Conservation (phyloP, 2,113 vertebrate genomes). For the Rhadina sibilatrix region DNA sequence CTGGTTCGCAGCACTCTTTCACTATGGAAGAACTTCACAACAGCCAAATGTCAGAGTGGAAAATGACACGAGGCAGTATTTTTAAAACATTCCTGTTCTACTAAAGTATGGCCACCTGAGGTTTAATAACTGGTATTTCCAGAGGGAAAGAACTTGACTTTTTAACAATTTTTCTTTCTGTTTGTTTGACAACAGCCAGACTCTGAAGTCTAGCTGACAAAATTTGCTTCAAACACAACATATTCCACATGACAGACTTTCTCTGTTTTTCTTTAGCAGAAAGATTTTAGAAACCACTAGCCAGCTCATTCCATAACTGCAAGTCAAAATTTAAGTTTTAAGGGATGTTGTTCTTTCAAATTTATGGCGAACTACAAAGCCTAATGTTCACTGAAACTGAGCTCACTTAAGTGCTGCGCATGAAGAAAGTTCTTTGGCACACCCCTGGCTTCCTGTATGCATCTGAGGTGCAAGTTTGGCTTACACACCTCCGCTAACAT, state of each 20-base stretch:
- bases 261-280: not conserved
- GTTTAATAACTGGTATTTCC: not conserved
- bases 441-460: not conserved
- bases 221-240: not conserved
- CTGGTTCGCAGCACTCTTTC: conserved; percentile 87
- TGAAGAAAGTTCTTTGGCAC: not conserved
- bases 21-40: conserved; percentile 85
- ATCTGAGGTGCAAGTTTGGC: not conserved
- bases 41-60: not conserved
- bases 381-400: not conserved
- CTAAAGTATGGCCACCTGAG: not conserved
- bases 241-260: not conserved
- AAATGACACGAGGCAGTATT: not conserved
- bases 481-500: not conserved
- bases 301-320: not conserved
- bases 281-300: conserved; percentile 1
- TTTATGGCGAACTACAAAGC: not conserved
- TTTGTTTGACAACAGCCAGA: conserved; percentile 3
- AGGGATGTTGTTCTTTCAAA: not conserved
- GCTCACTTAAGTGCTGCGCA: accelerated
- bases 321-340: not conserved
- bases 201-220: not conserved
- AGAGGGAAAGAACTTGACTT: not conserved
- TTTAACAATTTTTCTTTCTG: not conserved
- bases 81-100: not conserved